Base-by-base conservation (phyloP, 30 jellyfish, hydroid and myxozoan genomes). In the Chrysaora quinquecirrha region DNA sequence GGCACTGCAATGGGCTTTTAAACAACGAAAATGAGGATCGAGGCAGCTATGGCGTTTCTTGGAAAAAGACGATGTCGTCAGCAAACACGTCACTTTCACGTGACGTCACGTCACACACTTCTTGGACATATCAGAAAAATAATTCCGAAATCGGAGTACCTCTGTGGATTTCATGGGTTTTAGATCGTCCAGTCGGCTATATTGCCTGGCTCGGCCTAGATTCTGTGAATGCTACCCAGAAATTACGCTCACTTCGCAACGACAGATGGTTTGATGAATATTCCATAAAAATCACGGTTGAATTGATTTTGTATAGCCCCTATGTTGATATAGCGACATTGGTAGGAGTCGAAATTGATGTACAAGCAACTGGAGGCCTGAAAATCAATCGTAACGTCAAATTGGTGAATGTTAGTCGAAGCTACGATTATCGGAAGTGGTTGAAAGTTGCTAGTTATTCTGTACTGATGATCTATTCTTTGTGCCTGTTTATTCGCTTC, bases 11-110 rank as follows among this genome's bases (percentile, higher is more conserved):
- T 60, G 56, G 56, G 52, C 27, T 16, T 19, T 29, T 31, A 9
- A 22, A 30, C 33, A 30, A 58, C 10, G 56, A 32, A 62, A 77
- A n/a, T 11, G 88, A 77, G 54, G 88, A 77, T 35, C 27, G 22
- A n/a, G 73, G 49, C 0, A 31, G 33, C 18, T 77, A 77, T 25
- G 46, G 1, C 14, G 22, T 10, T 24, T 60, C 19, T 27, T 77
- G 88, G 88, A 38, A 38, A 38, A 38, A 38, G 54, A 6, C 6
- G 11, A 6, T 3, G 54, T 6, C 54, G 14, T 3, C 54, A 38
- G 14, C 54, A 38, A 38, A 38, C 54, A 38, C 14, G 14, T 38
- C 54, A 38, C 54, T 38, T 38, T 14, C 54, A 3, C n/a, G n/a
- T n/a, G n/a, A n/a, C n/a, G n/a, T n/a, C n/a, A n/a, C 48, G 4